phyloP scores from a whole-genome alignment of 2,888 invertebrate species.

The Parochlus steinenii region DNA sequence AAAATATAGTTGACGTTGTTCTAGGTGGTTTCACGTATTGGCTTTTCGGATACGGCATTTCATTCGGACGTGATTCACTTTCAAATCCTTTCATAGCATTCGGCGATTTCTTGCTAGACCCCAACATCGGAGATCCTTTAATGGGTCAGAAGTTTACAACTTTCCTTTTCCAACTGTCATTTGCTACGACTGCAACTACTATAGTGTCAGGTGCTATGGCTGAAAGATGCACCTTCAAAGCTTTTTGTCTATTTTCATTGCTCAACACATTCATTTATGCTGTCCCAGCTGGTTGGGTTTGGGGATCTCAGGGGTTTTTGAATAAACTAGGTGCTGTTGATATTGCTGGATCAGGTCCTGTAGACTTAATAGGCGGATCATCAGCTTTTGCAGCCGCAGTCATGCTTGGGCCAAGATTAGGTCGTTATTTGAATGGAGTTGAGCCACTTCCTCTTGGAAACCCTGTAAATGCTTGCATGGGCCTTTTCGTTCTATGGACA shows the following conservation, averaged over 20 bases:
- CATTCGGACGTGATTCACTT: constrained; percentile 28
- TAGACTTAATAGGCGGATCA: constrained; percentile 16
- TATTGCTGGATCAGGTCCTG: constrained; percentile 34
- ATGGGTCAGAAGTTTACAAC: constrained; percentile 33
- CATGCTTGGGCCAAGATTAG: constrained; percentile 34
- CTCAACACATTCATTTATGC: constrained; percentile 36
- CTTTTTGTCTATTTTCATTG: constrained; percentile 34
- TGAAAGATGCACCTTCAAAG: constrained; percentile 32
- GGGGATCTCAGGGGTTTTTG: constrained; percentile 32
- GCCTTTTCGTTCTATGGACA: constrained; percentile 68
- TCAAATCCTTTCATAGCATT: constrained; percentile 31
- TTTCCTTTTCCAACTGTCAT: constrained; percentile 34
- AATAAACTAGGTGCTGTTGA: constrained; percentile 33
- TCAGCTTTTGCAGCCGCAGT: constrained; percentile 33
- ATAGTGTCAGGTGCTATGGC: constrained; percentile 36
- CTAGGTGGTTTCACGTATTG: constrained; percentile 39
- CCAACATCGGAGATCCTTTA: constrained; percentile 18
- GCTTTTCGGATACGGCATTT: constrained; percentile 38
- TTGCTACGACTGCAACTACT: constrained; percentile 33
- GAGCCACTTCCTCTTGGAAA: constrained; percentile 36
- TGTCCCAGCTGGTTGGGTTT: constrained; percentile 33
- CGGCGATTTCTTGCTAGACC: constrained; percentile 32
- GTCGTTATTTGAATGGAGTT: constrained; percentile 27
- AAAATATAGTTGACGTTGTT: constrained; percentile 38
- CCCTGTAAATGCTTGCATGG: constrained; percentile 70